Evolutionary conservation across 2,797 vertebrate genomes (phyloP), one percentile per base, ranked within the genome.

Genomic region (Monodelphis domestica): DNA sequence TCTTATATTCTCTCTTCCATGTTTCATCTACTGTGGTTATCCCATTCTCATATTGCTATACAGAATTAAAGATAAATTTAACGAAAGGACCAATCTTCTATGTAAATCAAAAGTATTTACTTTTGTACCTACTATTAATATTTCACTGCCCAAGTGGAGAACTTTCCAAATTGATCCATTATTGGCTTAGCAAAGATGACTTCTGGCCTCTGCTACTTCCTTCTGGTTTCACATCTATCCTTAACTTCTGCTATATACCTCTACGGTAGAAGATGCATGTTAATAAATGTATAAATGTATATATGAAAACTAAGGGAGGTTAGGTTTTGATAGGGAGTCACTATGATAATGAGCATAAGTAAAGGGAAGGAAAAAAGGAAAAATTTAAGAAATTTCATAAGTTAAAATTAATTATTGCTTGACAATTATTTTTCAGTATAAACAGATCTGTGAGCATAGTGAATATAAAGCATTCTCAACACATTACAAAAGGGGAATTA

Each of bases 111-210:
- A 78, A 45, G 21, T 78, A 45, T 78, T 45, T 78, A 78, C n/a
- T 24, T 3, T 45, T 21, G 9, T 78, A 26, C 17, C 38, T 38
- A 78, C n/a, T 55, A 30, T 52, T 5, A 84, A 30, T n/a, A n/a
- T n/a, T n/a, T 63, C 54, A 70, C 5, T 90, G 5, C 4, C 56
- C 89, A 51, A 63, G 26, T 51, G 15, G 53, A 38, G 14, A 90
- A 28, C 53, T 87, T 14, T 92, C 9, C 88, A 93, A 91, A 54
- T 33, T 87, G n/a, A 87, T 24, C 53, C 93, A 78, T 88, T 92
- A 51, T 24, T 91, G 15, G 28, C 4, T 38, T 30, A 24, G n/a
- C 12, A 63, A 89, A 26, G 0, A 1, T 89, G 0, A 90, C 21
- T 84, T 93, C 94, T 94, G 94, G 45, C 4, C 88, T 29, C 33